phyloP scores from a whole-genome alignment of 1,140 invertebrate genomes.

The Thaumatotibia leucotreta region DNA sequence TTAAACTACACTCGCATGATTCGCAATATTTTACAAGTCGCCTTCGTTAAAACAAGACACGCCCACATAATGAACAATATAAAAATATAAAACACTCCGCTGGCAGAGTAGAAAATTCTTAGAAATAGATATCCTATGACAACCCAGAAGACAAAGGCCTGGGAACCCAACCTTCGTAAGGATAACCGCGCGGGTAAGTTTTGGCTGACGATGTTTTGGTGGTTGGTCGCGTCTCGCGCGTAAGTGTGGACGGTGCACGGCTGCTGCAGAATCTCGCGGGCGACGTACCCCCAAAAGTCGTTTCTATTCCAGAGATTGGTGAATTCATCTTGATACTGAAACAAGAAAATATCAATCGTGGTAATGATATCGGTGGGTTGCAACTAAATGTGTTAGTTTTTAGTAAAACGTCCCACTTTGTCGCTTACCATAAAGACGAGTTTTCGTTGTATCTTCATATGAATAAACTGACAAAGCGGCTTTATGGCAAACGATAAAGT shows the following conservation, averaged over 20 bases:
- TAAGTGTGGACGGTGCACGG: slow-evolving; percentile 80
- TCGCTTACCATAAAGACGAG: too few relatives aligned
- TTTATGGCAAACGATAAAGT: too few relatives aligned
- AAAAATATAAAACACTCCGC: slow-evolving; percentile 48
- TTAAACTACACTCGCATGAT: slow-evolving; percentile 24
- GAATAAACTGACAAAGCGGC: too few relatives aligned
- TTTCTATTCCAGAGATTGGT: slow-evolving; percentile 78
- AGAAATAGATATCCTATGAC: slow-evolving; percentile 49
- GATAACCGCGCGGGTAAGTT: slow-evolving; percentile 83
- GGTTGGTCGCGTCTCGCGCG: slow-evolving; percentile 77
- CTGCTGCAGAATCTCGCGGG: slow-evolving; percentile 79
- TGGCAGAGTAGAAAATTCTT: slow-evolving; percentile 44
- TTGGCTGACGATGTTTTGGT: slow-evolving; percentile 74
- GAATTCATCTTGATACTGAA: slow-evolving; percentile 82
- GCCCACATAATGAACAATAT: slow-evolving; percentile 41
- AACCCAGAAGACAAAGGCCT: slow-evolving; percentile 76
- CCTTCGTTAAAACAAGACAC: slow-evolving; percentile 43
- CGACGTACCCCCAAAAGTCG: slow-evolving; percentile 80
- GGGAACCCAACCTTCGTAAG: slow-evolving; percentile 82
- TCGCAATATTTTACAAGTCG: slow-evolving; percentile 50
- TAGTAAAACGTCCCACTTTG: too few relatives aligned
- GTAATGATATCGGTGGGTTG: too few relatives aligned
- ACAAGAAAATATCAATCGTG: too few relatives aligned
- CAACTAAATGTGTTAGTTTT: too few relatives aligned
- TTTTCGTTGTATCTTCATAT: too few relatives aligned